Base-by-base conservation (phyloP, 2,797 vertebrate species). In the Trachurus trachurus region DNA sequence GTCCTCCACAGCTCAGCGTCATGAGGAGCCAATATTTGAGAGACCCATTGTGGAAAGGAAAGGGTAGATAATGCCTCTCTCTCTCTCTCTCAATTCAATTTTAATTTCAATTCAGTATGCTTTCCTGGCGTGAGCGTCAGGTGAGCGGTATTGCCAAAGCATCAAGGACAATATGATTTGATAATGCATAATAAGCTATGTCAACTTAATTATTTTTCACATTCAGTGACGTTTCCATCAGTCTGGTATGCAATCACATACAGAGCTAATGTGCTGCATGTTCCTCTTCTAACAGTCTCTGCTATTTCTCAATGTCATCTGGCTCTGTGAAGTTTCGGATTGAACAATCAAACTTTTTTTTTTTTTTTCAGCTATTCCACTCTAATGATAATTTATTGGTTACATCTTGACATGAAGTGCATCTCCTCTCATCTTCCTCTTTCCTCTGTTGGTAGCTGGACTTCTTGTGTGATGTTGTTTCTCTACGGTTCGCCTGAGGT, bases 51-150 rank as follows among this genome's bases (percentile, higher is more conserved):
- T 37, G 78, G 34, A 73, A 63, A 84, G 52, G 68, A 77, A 89
- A 87, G 58, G 63, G 52, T 56, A 82, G 81, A 84, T 89, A 77
- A 83, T 84, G 75, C 54, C 21, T 16, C 11, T 26, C 12, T 12
- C 11, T 26, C 12, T 12, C 12, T 22, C 12, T 26, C 12, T 26
- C n/a, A 22, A n/a, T 52, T 52, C 50, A 52, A 13, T 52, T 52
- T 52, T 5, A 5, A 21, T 22, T 22, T 52, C 9, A 52, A 22
- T 52, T 52, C 50, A 13, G 11, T 52, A 2, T 22, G 50, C 4
- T 22, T 22, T 52, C 12, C 21, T 52, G 4, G 4, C 50, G 11
- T 22, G n/a, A 52, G 10, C 4, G 10, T 52, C n/a, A 52, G 50
- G n/a, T 52, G n/a, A 52, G 22, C 21, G 22, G 22, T 52, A 52